These are phyloP conservation scores for Lucinisca nassula DNA, from an alignment of 2,888 invertebrate species.

Conservation along the genomic window DNA sequence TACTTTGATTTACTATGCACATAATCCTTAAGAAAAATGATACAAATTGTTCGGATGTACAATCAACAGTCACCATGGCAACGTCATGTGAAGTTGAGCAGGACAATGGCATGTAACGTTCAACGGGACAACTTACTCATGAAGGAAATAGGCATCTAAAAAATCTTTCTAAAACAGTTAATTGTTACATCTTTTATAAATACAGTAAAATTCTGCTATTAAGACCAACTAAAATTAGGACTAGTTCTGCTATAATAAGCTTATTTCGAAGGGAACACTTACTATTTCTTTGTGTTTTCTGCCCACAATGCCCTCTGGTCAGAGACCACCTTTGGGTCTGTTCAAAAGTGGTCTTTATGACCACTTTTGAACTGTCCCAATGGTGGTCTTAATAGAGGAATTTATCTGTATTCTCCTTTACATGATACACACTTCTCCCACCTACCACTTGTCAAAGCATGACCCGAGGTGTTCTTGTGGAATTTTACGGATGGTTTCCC, in stretches of 20 bases:
- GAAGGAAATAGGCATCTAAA: neutral
- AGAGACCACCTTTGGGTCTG: too few species aligned
- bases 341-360: too few species aligned
- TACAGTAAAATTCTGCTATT: too few species aligned
- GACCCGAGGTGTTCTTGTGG: neutral
- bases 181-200: too few species aligned
- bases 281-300: too few species aligned
- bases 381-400: too few species aligned
- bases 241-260: too few species aligned
- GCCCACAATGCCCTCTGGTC: too few species aligned
- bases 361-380: too few species aligned
- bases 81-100: neutral
- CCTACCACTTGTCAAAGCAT: conserved; percentile 5
- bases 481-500: neutral
- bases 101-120: too few species aligned
- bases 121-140: neutral
- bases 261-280: too few species aligned
- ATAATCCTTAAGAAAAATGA: neutral
- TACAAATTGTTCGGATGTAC: neutral
- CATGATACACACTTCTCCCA: conserved; percentile 7
- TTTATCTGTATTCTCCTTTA: neutral
- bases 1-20: neutral
- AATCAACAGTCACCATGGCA: neutral
- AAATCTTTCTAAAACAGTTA: neutral
- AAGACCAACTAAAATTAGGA: too few species aligned